These are phyloP conservation scores for Lateolabrax maculatus DNA, from an alignment of 2,797 vertebrate species.

Conservation along the genomic window DNA sequence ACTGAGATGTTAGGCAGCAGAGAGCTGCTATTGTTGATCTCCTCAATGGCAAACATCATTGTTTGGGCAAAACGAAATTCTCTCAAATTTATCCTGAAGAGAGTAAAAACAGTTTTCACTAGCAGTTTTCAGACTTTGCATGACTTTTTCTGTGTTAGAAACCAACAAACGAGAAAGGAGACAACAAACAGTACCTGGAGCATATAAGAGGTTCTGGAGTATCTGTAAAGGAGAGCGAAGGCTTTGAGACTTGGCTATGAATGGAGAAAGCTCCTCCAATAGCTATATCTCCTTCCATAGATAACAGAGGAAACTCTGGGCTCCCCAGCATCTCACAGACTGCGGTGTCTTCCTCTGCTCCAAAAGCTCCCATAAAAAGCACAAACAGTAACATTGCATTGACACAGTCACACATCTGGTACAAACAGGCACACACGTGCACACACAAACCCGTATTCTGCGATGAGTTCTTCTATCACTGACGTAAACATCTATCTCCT, in stretches of 20 bases:
- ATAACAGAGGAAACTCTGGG: conserved; percentile 77
- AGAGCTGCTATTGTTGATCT: conserved; percentile 85
- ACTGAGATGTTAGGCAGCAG: conserved; percentile 81
- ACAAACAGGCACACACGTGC: conserved; percentile 5
- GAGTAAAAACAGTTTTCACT: not conserved
- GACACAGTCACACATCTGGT: conserved; percentile 42
- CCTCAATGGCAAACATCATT: conserved; percentile 87
- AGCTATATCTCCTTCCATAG: conserved; percentile 78
- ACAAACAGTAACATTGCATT: conserved; percentile 65
- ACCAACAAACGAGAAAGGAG: conserved; percentile 26
- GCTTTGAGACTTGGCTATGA: conserved; percentile 73
- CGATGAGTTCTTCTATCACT: not conserved
- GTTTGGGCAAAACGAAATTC: conserved; percentile 86
- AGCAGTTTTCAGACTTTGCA: not conserved
- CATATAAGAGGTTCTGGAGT: conserved; percentile 75
- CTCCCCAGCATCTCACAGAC: conserved; percentile 77
- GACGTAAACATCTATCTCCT: not conserved
- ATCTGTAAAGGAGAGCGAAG: conserved; percentile 66
- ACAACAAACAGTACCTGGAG: conserved; percentile 72
- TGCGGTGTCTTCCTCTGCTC: conserved; percentile 51
- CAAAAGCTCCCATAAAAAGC: conserved; percentile 57
- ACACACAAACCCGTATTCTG: conserved; percentile 9
- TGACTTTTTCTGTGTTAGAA: not conserved
- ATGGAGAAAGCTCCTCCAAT: conserved; percentile 86
- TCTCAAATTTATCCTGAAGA: conserved; percentile 80